Percentiles rank a stretch among this genome's conserved stretches.
Evolutionary conservation across 2,888 invertebrate species (phyloP).

Genomic region (Cecidostiba fungosa): DNA sequence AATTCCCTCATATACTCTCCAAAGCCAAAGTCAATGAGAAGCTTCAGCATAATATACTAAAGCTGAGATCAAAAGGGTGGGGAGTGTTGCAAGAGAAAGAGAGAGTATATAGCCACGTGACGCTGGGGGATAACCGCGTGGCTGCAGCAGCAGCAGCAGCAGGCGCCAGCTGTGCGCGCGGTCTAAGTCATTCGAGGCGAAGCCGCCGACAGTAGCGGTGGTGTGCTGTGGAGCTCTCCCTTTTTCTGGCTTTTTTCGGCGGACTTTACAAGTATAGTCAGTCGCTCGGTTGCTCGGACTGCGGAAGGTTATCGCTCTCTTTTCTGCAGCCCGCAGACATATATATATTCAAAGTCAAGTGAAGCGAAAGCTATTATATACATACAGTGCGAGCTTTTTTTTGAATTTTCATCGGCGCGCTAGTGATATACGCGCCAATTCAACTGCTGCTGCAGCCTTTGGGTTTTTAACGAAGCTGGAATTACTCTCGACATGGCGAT

Average conservation of each 20-base stretch:
- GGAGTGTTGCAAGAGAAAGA: neutral
- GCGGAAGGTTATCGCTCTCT: neutral
- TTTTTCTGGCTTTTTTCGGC: neutral
- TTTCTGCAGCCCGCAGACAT: neutral
- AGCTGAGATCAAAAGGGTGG: neutral
- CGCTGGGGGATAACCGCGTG: constrained; percentile 48
- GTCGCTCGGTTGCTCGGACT: neutral
- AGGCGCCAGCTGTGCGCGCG: constrained; percentile 22
- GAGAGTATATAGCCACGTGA: constrained; percentile 53
- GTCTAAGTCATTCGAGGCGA: constrained; percentile 59
- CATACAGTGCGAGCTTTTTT: neutral
- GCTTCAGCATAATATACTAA: neutral
- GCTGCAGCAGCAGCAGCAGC: too few species aligned
- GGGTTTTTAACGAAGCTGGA: neutral
- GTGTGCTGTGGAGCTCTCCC: neutral
- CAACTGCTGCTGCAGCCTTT: neutral
- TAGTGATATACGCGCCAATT: neutral
- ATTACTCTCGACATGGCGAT: constrained; percentile 12
- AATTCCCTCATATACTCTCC: neutral
- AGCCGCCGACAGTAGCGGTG: constrained; percentile 39
- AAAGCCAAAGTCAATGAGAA: neutral
- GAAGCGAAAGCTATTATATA: too few species aligned
- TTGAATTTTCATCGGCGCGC: neutral
- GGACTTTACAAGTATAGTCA: neutral
- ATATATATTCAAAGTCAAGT: neutral